phyloP scores from a whole-genome alignment of 2,797 vertebrate genomes.

The Acridotheres tristis region DNA sequence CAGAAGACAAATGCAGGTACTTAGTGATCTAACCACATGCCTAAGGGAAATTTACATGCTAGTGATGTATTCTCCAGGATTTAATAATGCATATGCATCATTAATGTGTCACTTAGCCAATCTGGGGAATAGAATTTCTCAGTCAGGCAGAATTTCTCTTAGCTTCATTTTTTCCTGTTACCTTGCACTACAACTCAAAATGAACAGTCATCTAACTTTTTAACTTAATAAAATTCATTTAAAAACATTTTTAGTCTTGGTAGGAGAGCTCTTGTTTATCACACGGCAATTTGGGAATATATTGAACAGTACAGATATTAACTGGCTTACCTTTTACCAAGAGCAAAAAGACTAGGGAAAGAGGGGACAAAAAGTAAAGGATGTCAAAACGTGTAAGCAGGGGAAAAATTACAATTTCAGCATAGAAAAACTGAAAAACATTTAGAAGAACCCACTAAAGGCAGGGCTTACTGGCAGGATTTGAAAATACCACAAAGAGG shows the following conservation, averaged over 20 bases:
- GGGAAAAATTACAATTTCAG: not conserved
- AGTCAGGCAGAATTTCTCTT: not conserved
- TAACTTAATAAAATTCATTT: not conserved
- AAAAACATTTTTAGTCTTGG: not conserved
- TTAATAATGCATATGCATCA: not conserved
- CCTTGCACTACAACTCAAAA: not conserved
- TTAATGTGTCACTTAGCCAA: not conserved
- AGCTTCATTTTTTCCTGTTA: not conserved
- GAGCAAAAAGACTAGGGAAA: not conserved
- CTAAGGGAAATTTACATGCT: not conserved
- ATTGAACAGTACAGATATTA: not conserved
- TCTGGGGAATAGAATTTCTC: not conserved
- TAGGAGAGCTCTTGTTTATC: not conserved
- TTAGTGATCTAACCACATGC: not conserved
- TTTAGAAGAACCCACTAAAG: not conserved
- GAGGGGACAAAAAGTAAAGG: not conserved
- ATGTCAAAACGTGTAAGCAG: not conserved
- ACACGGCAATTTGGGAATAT: not conserved
- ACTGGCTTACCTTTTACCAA: not conserved
- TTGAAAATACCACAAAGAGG: not conserved
- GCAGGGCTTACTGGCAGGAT: not conserved
- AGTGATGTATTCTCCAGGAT: not conserved
- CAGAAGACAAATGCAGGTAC: conserved; percentile 7
- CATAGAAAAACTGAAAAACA: not conserved
- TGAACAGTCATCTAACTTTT: not conserved